These are phyloP conservation scores for Heliconius ethilla DNA, from an alignment of 2,888 invertebrate species.

Conservation along the genomic window DNA sequence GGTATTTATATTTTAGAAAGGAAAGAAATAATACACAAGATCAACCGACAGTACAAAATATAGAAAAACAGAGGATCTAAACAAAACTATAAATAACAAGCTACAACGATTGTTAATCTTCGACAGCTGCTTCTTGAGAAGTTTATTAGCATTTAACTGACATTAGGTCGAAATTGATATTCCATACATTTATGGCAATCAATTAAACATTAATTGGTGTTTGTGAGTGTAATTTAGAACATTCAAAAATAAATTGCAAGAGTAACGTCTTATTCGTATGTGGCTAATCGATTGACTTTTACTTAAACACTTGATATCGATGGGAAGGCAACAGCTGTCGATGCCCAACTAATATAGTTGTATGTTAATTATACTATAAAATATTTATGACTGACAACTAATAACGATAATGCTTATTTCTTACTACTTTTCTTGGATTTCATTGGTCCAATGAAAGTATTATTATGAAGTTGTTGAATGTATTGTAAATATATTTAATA, in stretches of 20 bases:
- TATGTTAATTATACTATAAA: background rate
- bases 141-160: background rate
- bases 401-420: background rate
- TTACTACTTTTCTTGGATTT: background rate
- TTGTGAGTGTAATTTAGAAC: background rate
- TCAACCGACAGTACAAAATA: too few relatives aligned
- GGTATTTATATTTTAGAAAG: too few relatives aligned
- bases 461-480: background rate
- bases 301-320: background rate
- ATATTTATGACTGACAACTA: background rate
- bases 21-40: too few relatives aligned
- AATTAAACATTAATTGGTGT: background rate
- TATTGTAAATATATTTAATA: too few relatives aligned
- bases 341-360: background rate
- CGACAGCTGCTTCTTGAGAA: background rate
- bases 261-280: background rate
- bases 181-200: background rate
- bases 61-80: background rate
- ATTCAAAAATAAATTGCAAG: background rate
- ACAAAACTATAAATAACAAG: background rate
- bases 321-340: constrained; percentile 18
- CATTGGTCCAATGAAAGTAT: background rate
- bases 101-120: background rate
- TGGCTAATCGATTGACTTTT: constrained; percentile 22
- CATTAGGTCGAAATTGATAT: background rate